Percentiles rank a stretch among this genome's conserved stretches.
These are phyloP conservation scores for Plectus sambesii DNA, from an alignment of 1,140 invertebrate genomes.

Conservation along the genomic window DNA sequence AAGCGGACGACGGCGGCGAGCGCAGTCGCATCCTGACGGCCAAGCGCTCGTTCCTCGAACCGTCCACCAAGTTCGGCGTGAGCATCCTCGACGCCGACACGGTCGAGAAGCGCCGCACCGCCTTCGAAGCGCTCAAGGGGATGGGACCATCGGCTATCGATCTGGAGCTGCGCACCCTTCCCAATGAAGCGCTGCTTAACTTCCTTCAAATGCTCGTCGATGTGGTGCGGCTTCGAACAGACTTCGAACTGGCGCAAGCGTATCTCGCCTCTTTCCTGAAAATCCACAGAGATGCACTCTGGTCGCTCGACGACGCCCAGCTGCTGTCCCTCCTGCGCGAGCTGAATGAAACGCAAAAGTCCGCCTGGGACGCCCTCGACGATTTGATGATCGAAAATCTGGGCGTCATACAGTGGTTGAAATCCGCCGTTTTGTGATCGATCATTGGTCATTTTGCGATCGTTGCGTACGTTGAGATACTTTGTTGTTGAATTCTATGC, in stretches of 20 bases:
- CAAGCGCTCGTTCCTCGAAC: constrained; percentile 25
- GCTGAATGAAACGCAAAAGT: too few relatives aligned
- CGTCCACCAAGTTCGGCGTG: constrained; percentile 22
- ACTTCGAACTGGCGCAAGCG: constrained; percentile 83
- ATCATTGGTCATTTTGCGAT: too few relatives aligned
- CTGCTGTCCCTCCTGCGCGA: too few relatives aligned
- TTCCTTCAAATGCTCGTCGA: constrained; percentile 66
- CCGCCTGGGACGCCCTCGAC: too few relatives aligned
- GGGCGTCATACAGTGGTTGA: too few relatives aligned
- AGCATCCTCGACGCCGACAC: constrained; percentile 28
- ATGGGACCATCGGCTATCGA: constrained; percentile 74
- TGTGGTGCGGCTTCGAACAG: constrained; percentile 61
- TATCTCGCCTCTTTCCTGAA: constrained; percentile 85
- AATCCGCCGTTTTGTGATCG: too few relatives aligned
- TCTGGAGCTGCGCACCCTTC: constrained; percentile 70
- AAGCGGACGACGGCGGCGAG: constrained; percentile 43
- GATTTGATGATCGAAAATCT: too few relatives aligned
- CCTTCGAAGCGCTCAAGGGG: constrained; percentile 64
- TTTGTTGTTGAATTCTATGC: too few relatives aligned
- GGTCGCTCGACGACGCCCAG: background rate
- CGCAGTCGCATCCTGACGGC: constrained; percentile 26
- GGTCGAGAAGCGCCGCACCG: constrained; percentile 36
- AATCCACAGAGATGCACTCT: constrained; percentile 59
- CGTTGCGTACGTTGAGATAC: too few relatives aligned
- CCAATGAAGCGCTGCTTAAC: constrained; percentile 57